These are phyloP conservation scores for Phoxinus phoxinus DNA, from an alignment of 2,113 vertebrate species.

Conservation along the genomic window DNA sequence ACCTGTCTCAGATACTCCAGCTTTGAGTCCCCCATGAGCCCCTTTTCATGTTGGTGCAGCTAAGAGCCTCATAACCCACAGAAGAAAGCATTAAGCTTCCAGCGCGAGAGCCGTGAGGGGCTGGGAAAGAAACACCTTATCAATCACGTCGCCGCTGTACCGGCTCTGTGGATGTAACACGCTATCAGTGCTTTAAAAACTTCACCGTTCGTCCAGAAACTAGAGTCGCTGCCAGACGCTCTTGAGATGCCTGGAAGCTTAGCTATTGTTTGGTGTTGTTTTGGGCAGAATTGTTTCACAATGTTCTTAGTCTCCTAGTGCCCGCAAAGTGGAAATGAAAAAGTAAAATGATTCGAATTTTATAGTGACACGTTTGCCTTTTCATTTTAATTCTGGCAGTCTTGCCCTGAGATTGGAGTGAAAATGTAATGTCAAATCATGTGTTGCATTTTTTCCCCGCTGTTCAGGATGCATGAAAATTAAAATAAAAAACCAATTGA, in stretches of 20 bases:
- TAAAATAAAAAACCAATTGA: too few species aligned
- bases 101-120: conserved; percentile 15
- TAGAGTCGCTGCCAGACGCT: background rate
- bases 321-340: background rate
- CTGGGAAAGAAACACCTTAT: conserved; percentile 35
- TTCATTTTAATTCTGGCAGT: background rate
- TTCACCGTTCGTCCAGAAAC: background rate
- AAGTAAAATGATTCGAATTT: background rate
- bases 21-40: conserved; percentile 41
- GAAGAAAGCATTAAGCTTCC: conserved; percentile 39
- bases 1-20: conserved; percentile 43
- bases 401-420: background rate
- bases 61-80: conserved; percentile 45
- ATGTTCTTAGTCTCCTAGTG: background rate
- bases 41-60: conserved; percentile 50
- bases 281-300: background rate
- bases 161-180: background rate
- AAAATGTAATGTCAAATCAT: too few species aligned
- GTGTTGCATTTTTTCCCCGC: too few species aligned
- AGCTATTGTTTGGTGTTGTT: background rate
- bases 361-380: background rate
- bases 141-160: background rate
- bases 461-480: too few species aligned
- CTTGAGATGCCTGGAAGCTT: background rate
- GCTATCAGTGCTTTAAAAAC: background rate